These are phyloP conservation scores for Mirza zaza DNA, from an alignment of 2,113 vertebrate species.

Conservation along the genomic window DNA sequence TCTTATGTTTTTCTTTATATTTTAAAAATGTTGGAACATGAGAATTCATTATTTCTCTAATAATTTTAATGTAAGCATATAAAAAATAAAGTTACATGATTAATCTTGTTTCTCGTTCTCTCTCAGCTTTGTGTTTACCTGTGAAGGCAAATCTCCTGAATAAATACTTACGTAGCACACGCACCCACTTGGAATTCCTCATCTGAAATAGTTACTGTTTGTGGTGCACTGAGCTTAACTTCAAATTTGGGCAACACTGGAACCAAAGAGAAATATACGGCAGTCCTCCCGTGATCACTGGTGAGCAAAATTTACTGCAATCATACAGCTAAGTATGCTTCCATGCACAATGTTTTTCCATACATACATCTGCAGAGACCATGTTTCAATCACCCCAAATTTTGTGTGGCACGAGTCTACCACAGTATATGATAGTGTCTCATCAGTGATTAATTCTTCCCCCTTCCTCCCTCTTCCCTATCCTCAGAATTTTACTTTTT, in stretches of 20 bases:
- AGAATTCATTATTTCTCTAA: not conserved
- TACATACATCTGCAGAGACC: not conserved
- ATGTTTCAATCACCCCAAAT: not conserved
- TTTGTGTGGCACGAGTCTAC: not conserved
- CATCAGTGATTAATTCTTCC: not conserved
- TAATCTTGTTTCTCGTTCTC: not conserved
- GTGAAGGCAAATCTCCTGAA: not conserved
- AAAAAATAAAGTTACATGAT: not conserved
- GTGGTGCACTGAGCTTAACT: slow-evolving; percentile 65
- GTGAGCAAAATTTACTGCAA: not conserved
- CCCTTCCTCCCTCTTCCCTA: not conserved
- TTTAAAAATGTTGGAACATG: not conserved
- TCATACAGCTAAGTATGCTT: not conserved
- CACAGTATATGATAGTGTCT: not conserved
- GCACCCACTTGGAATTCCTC: slow-evolving; percentile 70
- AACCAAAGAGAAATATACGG: slow-evolving; percentile 56
- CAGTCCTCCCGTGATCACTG: not conserved
- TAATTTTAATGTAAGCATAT: not conserved
- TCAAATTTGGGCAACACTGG: slow-evolving; percentile 83
- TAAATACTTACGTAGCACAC: slow-evolving; percentile 81
- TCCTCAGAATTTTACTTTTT: not conserved
- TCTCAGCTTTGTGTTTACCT: not conserved
- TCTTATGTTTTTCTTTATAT: not conserved
- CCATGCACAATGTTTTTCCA: not conserved
- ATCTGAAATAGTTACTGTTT: slow-evolving; percentile 79